Conservation (phyloP, 1,140 invertebrate species). For the Ooceraea biroi region DNA sequence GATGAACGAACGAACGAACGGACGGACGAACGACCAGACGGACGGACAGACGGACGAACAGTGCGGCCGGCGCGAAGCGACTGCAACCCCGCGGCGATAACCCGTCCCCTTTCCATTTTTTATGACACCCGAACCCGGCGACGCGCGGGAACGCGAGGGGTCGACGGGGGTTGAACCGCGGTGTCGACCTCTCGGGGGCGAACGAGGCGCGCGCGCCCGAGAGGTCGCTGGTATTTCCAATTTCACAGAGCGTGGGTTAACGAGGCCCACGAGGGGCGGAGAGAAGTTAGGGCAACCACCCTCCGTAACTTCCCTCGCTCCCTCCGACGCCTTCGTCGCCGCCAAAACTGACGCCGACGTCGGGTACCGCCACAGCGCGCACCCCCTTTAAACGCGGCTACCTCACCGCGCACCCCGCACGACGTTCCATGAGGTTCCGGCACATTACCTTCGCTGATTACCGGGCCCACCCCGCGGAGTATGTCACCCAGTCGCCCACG, state of each 20-base stretch:
- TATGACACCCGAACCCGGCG: constrained; percentile 61
- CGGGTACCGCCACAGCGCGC: constrained; percentile 45
- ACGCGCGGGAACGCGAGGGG: constrained; percentile 42
- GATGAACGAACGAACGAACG: constrained; percentile 28
- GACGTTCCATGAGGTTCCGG: constrained; percentile 76
- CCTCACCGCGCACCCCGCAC: constrained; percentile 50
- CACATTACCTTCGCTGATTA: constrained; percentile 85
- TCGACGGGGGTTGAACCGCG: no score
- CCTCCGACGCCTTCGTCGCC: constrained; percentile 19
- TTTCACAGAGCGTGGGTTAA: constrained; percentile 86
- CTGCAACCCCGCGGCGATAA: constrained; percentile 72
- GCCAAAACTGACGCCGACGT: constrained; percentile 64
- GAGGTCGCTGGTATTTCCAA: constrained; percentile 82
- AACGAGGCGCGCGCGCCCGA: constrained; percentile 15
- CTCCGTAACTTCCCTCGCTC: constrained; percentile 58
- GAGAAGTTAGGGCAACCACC: constrained; percentile 74
- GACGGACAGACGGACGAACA: not conserved
- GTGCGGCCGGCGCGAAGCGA: constrained; percentile 12
- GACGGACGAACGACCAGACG: not conserved
- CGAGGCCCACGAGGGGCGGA: constrained; percentile 81
- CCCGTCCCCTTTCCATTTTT: constrained; percentile 70
- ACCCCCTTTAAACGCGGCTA: constrained; percentile 76
- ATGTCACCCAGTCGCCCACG: constrained; percentile 82
- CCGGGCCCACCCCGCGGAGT: constrained; percentile 80
- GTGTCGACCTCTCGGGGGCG: constrained; percentile 35